Conservation (phyloP, 2,888 invertebrate genomes). For the Drosophila pseudotalamancana region DNA sequence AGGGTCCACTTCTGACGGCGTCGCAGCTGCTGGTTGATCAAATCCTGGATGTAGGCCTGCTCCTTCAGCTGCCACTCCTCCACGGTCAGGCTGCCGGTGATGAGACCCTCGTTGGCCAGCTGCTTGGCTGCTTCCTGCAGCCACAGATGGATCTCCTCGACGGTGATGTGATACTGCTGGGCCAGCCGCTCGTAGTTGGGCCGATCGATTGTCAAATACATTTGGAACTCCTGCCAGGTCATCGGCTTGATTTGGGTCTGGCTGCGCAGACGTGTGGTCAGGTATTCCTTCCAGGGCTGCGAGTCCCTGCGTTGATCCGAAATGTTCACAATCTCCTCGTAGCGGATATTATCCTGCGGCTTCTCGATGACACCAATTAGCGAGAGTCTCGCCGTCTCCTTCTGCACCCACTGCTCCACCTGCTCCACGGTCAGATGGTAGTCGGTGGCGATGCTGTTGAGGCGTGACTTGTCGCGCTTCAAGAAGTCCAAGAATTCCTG, state of each 20-base stretch:
- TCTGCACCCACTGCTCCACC: slow-evolving; percentile 81
- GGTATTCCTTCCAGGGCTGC: slow-evolving; percentile 72
- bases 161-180: slow-evolving; percentile 69
- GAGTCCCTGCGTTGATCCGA: slow-evolving; percentile 34
- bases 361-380: slow-evolving; percentile 70
- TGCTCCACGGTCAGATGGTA: slow-evolving; percentile 81
- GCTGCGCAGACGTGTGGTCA: slow-evolving; percentile 66
- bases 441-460: slow-evolving; percentile 72
- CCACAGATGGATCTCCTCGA: slow-evolving; percentile 79
- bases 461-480: slow-evolving; percentile 69
- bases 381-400: slow-evolving; percentile 77
- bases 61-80: slow-evolving; percentile 78
- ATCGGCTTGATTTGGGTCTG: slow-evolving; percentile 66
- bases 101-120: slow-evolving; percentile 63
- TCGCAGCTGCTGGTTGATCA: slow-evolving; percentile 69
- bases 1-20: slow-evolving; percentile 77
- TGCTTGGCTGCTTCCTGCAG: slow-evolving; percentile 66
- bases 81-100: slow-evolving; percentile 47
- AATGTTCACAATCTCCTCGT: slow-evolving; percentile 54
- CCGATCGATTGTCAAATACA: slow-evolving; percentile 68
- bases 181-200: slow-evolving; percentile 72
- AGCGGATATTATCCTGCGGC: slow-evolving; percentile 50
- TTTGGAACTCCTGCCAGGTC: slow-evolving; percentile 75
- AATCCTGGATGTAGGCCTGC: slow-evolving; percentile 68
- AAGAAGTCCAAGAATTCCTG: slow-evolving; percentile 77